A percentile compares a stretch with the other conserved stretches of the same genome.
Conservation (phyloP, 2,113 vertebrate genomes). For the Megatriorchis doriae region DNA sequence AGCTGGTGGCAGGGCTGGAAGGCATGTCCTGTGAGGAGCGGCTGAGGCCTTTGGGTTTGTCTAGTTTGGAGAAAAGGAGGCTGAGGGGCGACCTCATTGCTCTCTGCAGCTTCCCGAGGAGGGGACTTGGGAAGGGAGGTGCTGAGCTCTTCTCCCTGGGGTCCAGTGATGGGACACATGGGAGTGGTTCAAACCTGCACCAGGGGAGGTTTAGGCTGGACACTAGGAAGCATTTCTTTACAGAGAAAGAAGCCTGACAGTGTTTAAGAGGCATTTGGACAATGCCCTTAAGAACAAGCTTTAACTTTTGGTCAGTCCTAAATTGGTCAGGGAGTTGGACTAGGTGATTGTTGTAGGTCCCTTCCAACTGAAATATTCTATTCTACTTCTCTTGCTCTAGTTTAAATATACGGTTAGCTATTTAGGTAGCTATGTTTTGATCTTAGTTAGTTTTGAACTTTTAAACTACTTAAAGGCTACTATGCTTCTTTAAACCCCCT, state of each 20-base stretch:
- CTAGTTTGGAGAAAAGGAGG: too few relatives aligned
- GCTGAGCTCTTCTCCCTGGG: too few relatives aligned
- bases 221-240: background rate
- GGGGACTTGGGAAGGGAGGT: too few relatives aligned
- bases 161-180: fast-evolving
- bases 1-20: too few relatives aligned
- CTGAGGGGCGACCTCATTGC: too few relatives aligned
- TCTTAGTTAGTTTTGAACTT: background rate
- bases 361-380: background rate
- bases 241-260: too few relatives aligned
- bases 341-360: background rate
- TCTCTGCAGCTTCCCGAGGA: too few relatives aligned
- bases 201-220: background rate
- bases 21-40: too few relatives aligned
- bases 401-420: background rate
- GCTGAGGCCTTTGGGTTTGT: too few relatives aligned
- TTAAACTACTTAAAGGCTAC: background rate
- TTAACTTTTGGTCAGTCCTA: background rate
- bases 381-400: background rate
- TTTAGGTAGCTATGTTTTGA: background rate
- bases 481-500: background rate
- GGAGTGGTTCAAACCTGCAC: background rate
- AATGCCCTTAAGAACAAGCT: background rate
- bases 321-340: background rate
- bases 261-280: background rate